Evolutionary conservation across 2,113 vertebrate species (phyloP), one percentile per base, ranked within the genome.

Genomic region (Gallinago undulata): DNA sequence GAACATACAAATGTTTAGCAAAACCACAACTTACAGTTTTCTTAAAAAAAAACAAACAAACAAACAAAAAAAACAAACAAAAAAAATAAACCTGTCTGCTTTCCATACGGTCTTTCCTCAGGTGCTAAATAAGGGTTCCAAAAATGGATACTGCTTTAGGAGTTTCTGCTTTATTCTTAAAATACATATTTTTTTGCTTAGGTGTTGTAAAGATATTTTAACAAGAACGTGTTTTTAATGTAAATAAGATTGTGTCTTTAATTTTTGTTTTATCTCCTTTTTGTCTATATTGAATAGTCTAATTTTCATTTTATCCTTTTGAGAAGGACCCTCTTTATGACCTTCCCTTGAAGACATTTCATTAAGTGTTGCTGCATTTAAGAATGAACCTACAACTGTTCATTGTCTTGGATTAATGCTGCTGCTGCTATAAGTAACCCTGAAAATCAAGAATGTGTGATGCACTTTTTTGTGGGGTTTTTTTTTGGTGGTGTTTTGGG

Each of bases 361-460:
- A 97, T 97, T 98, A 92, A 94, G 80, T 97, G 85, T 96, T 97
- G 94, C 96, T 98, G 96, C 94, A 74, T 98, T 98, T 96, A 93
- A 95, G 94, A 95, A 95, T 80, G 79, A 97, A 96, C 89, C 96
- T 94, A 95, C 96, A 97, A 67, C 91, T 95, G 97, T 97, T 98
- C 96, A 62, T 97, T 96, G 97, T 98, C 97, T 97, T 91, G 96
- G 97, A 96, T 97, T 98, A 97, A 97, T 98, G 97, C 97, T 98
- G 97, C 98, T 98, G 98, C 98, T 98, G 97, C 97, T 98, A 97
- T 97, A 92, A 97, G 95, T 98, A 97, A 97, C 95, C 94, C 94
- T 97, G 97, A 98, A 97, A 98, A 97, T 97, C 97, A 93, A 98
- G 98, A 98, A 97, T 98, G 97, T 98, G 98, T 98, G 97, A 98